Percentiles rank a stretch among this genome's conserved stretches.
These are phyloP conservation scores for Amphimedon queenslandica DNA, from an alignment of 37 sponge, comb jelly and placozoan genomes.

Conservation along the genomic window DNA sequence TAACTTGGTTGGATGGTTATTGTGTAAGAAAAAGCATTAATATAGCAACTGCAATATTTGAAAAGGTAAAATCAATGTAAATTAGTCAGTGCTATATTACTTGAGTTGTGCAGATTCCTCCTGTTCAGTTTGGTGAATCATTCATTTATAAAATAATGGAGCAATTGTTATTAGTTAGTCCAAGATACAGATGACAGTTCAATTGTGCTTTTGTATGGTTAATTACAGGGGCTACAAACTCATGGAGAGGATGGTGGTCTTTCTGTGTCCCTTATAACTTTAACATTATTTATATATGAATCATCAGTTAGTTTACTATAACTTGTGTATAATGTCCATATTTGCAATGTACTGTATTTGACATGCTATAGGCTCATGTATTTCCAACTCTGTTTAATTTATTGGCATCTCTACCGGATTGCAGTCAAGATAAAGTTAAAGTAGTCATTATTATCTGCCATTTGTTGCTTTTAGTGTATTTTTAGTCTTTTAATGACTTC, in stretches of 20 bases:
- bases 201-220: background rate
- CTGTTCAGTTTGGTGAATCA: background rate
- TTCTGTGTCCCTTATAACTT: background rate
- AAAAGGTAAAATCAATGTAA: slow-evolving; percentile 1
- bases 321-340: background rate
- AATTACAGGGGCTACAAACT: background rate
- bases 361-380: background rate
- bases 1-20: slow-evolving; percentile 23
- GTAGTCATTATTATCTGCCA: background rate
- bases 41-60: slow-evolving; percentile 18
- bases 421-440: background rate
- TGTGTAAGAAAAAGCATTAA: background rate
- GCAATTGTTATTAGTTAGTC: background rate
- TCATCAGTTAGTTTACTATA: background rate
- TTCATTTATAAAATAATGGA: background rate
- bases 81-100: background rate
- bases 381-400: background rate
- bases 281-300: background rate
- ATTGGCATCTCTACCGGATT: background rate
- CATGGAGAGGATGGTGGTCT: background rate
- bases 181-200: background rate
- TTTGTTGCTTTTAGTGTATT: background rate
- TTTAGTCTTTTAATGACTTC: background rate
- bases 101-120: background rate
- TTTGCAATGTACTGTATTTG: too few relatives aligned